phyloP scores from a whole-genome alignment of 2,797 vertebrate genomes.

The Chiloscyllium punctatum region DNA sequence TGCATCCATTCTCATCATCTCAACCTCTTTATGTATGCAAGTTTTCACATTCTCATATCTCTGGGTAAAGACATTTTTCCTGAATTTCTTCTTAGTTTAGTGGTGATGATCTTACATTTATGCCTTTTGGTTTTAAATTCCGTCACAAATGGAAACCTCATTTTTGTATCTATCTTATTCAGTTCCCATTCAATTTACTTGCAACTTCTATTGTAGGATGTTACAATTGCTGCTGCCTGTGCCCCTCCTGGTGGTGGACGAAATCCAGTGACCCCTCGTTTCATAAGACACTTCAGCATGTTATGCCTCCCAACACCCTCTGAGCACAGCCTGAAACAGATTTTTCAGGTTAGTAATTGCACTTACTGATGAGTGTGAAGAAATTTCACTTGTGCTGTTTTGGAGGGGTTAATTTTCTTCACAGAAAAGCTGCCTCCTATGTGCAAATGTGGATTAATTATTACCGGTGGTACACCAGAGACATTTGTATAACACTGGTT shows the following conservation, averaged over 20 bases:
- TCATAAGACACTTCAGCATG: constrained; percentile 77
- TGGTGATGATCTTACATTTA: neutral
- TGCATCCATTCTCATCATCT: neutral
- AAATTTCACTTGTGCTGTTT: neutral
- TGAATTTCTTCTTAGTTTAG: neutral
- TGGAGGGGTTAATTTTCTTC: neutral
- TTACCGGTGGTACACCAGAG: neutral
- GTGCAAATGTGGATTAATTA: neutral
- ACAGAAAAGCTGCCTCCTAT: neutral
- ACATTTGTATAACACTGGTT: neutral
- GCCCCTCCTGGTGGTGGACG: constrained; percentile 76
- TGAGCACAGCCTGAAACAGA: constrained; percentile 73
- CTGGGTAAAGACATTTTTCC: neutral
- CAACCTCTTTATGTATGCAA: neutral
- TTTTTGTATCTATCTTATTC: neutral
- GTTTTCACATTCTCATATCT: neutral
- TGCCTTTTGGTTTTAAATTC: neutral
- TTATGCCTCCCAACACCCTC: constrained; percentile 73
- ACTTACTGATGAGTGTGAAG: neutral
- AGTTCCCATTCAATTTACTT: neutral
- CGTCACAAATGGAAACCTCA: neutral
- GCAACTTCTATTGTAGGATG: constrained; percentile 53
- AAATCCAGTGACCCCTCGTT: constrained; percentile 74
- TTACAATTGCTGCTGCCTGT: constrained; percentile 71
- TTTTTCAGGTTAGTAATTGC: constrained; percentile 65